Conservation (phyloP, 2,888 invertebrate species). For the Lasioglossum marginatum region DNA sequence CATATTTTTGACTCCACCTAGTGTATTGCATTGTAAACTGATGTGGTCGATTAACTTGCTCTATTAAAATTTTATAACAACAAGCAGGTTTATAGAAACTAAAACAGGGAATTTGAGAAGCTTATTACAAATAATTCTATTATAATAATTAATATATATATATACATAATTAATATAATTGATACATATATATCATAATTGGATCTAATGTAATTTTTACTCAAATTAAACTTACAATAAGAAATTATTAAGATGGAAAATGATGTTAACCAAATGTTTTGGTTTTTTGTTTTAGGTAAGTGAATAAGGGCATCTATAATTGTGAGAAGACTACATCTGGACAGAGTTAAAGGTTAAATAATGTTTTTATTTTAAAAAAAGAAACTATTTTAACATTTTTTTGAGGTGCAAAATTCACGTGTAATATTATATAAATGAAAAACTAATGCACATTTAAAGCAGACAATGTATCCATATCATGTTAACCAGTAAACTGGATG, state of each 20-base stretch:
- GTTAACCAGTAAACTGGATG: not conserved
- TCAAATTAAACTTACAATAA: not conserved
- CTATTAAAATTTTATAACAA: not conserved
- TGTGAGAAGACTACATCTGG: not conserved
- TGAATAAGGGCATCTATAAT: slow-evolving; percentile 27
- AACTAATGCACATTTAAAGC: not conserved
- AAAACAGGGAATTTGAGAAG: not conserved
- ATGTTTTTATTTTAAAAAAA: not conserved
- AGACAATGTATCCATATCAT: not conserved
- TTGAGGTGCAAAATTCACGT: not conserved
- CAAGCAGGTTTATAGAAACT: too few species aligned
- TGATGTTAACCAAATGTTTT: slow-evolving; percentile 2
- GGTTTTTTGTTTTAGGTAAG: slow-evolving; percentile 76
- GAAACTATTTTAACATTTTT: not conserved
- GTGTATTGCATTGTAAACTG: not conserved
- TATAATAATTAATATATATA: not conserved
- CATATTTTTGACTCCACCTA: not conserved
- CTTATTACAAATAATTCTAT: not conserved
- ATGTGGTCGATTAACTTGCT: not conserved
- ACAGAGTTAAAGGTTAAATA: not conserved
- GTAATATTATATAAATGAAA: not conserved
- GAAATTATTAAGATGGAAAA: not conserved
- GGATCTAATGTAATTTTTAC: not conserved
- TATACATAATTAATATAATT: too few species aligned
- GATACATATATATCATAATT: too few species aligned